phyloP scores from a whole-genome alignment of 1,140 invertebrate species.

The Drosophila setifemur region DNA sequence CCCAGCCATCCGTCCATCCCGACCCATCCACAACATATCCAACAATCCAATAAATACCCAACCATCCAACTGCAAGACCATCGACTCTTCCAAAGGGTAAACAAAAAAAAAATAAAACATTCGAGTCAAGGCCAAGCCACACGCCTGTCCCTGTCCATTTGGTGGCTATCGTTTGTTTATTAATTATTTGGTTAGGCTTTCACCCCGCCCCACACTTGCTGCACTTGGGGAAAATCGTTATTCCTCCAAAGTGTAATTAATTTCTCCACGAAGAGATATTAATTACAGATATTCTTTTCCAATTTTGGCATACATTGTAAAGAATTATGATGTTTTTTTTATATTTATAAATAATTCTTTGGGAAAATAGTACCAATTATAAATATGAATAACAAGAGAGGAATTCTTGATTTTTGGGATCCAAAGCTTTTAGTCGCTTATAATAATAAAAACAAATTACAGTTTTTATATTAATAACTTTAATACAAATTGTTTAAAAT shows the following conservation, averaged over 20 bases:
- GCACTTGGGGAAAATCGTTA: background rate
- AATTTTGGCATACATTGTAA: too few relatives aligned
- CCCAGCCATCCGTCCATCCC: background rate
- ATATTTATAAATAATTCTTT: too few relatives aligned
- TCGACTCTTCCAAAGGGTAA: conserved; percentile 36
- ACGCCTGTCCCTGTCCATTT: conserved; percentile 24
- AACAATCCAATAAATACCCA: too few relatives aligned
- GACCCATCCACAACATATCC: too few relatives aligned
- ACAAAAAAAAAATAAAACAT: too few relatives aligned
- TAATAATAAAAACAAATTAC: too few relatives aligned
- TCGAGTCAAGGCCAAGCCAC: conserved; percentile 57
- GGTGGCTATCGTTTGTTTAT: conserved; percentile 58
- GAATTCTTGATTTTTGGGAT: background rate
- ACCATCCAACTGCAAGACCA: background rate
- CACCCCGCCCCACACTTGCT: background rate
- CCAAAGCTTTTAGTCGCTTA: too few relatives aligned
- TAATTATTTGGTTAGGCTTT: conserved; percentile 70
- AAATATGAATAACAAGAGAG: background rate
- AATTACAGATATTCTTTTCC: too few relatives aligned
- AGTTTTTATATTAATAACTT: too few relatives aligned
- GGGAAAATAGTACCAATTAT: too few relatives aligned
- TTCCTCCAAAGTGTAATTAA: background rate
- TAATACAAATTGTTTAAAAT: too few relatives aligned
- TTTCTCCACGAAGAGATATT: background rate
- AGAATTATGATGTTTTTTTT: too few relatives aligned